Evolutionary conservation across 1,140 invertebrate genomes (phyloP).

Genomic region (Lineus longissimus): DNA sequence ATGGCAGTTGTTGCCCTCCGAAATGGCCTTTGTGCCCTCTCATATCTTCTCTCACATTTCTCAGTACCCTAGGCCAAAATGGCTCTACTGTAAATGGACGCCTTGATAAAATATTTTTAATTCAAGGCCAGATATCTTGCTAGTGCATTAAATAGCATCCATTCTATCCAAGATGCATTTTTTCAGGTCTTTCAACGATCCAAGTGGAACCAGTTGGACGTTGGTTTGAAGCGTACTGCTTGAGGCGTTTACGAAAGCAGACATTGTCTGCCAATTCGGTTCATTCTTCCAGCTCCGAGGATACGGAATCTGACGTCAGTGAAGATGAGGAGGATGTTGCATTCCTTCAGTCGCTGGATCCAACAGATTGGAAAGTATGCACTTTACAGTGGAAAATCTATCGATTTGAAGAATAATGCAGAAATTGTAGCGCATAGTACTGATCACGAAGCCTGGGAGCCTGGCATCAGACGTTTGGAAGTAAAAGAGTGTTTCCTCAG

Average conservation of each 20-base stretch:
- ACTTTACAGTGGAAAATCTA: constrained; percentile 9
- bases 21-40: no score
- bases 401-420: neutral
- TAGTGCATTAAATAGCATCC: no score
- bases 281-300: constrained; percentile 39
- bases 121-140: no score
- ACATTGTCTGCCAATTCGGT: constrained; percentile 37
- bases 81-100: no score
- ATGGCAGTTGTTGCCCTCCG: no score
- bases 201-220: constrained; percentile 54
- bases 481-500: neutral
- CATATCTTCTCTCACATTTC: no score
- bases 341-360: constrained; percentile 83
- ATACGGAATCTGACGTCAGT: constrained; percentile 39
- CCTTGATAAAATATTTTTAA: no score
- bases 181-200: constrained; percentile 25
- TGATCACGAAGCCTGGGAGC: no score
- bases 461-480: neutral
- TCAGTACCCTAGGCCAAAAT: no score
- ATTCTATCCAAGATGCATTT: no score
- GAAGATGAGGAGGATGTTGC: constrained; percentile 72
- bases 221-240: constrained; percentile 52
- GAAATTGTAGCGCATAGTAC: constrained; percentile 1
- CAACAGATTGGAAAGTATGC: constrained; percentile 86
- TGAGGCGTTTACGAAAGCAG: constrained; percentile 45